Base-by-base conservation (phyloP, 2,797 vertebrate genomes). In the Acanthopagrus latus region DNA sequence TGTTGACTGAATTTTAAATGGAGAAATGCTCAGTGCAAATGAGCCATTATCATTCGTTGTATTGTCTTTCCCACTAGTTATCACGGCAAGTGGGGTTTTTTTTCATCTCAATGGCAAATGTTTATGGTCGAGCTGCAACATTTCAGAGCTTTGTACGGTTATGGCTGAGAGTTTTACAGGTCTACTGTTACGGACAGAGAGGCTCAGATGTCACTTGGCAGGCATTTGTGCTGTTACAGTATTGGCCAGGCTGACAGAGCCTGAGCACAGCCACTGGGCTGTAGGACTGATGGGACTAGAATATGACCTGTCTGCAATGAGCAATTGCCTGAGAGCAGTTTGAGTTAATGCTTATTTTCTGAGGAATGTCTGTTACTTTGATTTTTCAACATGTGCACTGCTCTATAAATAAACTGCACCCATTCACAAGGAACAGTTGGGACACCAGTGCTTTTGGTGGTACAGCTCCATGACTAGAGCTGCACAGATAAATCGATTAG, bases 121-220 rank as follows among this genome's bases (percentile, higher is more conserved):
- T 59, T 64, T n/a, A 23, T 69, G 52, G 48, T 52, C 9, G 52
- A 43, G n/a, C 54, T 67, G 12, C 20, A 80, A 50, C 72, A 82
- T 76, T 64, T 70, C 1, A 63, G 52, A 78, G 76, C 55, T 79
- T 80, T 89, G 64, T 33, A 78, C 25, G 14, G 59, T 78, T 84
- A 76, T 81, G 75, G 73, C 64, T 74, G 59, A 67, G 23, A 64
- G 29, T 77, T 76, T 77, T 38, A 44, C 57, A 69, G 88, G 80
- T 76, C 81, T 85, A 76, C 64, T 63, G 76, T 89, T 78, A 65
- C 65, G 77, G 68, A 63, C 9, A 10, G 55, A 83, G 67, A 44
- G 59, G 78, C 78, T 89, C 64, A 16, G 65, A 79, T 92, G 79
- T 88, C 85, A 60, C 71, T 76, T 90, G 76, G 71, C 82, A 78